These are phyloP conservation scores for Pan troglodytes DNA, from an alignment of 2,113 vertebrate genomes.

Conservation along the genomic window DNA sequence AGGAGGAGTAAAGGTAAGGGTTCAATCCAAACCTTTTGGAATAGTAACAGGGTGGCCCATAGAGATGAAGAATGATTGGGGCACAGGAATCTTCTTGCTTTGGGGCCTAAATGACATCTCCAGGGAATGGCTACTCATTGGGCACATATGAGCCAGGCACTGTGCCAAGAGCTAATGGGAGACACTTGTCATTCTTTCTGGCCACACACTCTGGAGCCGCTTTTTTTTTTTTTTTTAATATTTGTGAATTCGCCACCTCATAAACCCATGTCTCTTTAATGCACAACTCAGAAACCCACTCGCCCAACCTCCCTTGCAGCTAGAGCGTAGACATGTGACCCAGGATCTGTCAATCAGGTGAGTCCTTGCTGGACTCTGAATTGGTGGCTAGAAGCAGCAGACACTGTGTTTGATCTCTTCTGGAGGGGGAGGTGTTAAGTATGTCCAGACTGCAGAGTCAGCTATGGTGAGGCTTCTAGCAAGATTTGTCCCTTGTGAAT, in stretches of 20 bases:
- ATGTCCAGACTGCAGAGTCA: background rate
- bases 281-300: background rate
- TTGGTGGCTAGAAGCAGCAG: background rate
- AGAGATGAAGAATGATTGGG: background rate
- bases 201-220: background rate
- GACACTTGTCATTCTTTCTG: background rate
- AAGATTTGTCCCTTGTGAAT: accelerated
- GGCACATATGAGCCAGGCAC: background rate
- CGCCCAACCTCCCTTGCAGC: background rate
- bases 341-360: background rate
- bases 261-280: background rate
- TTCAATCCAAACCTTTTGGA: background rate
- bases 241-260: background rate
- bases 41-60: background rate
- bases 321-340: background rate
- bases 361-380: background rate
- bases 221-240: background rate
- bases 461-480: background rate
- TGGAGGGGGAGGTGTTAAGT: background rate
- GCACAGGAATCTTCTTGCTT: background rate
- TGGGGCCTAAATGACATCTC: background rate
- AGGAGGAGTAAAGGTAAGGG: background rate
- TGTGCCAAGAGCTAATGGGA: background rate
- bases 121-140: background rate
- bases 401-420: background rate